These are phyloP conservation scores for Pandemis cinnamomeana DNA, from an alignment of 2,888 invertebrate species.

Conservation along the genomic window DNA sequence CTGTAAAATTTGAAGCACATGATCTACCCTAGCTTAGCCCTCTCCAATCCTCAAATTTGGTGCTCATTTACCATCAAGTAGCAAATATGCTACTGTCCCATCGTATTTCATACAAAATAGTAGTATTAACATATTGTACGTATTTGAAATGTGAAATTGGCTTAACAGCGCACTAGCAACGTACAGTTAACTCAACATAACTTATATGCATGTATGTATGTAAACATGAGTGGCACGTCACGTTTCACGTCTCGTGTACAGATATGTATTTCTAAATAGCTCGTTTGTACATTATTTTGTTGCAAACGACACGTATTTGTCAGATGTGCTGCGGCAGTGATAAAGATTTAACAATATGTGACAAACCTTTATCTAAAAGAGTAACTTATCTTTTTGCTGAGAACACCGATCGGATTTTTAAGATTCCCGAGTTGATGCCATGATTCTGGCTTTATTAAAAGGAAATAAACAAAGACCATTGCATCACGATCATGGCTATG, in stretches of 20 bases:
- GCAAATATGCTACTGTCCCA: no score
- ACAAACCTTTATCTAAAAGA: neutral
- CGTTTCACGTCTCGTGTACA: slow-evolving; percentile 7
- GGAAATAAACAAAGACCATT: neutral
- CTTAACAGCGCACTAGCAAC: neutral
- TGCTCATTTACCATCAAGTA: no score
- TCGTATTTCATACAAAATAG: no score
- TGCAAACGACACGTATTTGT: slow-evolving; percentile 7
- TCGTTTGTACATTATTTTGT: neutral
- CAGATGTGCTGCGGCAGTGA: neutral
- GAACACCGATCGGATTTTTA: no score
- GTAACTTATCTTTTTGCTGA: neutral
- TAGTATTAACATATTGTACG: no score
- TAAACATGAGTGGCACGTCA: slow-evolving; percentile 7
- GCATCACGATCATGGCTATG: no score
- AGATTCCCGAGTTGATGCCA: no score
- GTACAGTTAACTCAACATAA: slow-evolving; percentile 17
- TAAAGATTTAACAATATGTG: neutral
- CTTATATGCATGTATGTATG: neutral
- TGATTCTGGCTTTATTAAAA: neutral
- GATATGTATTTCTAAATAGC: slow-evolving; percentile 12
- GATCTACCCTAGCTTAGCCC: no score
- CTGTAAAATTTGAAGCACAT: no score
- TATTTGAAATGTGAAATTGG: neutral
- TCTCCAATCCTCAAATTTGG: no score